Base-by-base conservation (phyloP, 1,140 invertebrate species). In the Laupala kohalensis region DNA sequence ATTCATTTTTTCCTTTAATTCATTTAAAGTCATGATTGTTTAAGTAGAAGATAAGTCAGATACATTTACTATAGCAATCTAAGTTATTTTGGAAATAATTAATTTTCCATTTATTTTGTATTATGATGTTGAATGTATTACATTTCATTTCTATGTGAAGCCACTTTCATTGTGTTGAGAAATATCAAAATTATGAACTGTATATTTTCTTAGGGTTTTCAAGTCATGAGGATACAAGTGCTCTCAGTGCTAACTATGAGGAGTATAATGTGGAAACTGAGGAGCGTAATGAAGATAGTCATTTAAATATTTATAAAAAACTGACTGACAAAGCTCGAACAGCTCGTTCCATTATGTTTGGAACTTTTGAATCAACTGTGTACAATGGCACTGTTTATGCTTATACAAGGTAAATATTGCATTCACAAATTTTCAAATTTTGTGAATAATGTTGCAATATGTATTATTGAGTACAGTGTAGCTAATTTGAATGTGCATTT, bases 241-340 rank as follows among this genome's bases (percentile, higher is more conserved):
- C 74, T 24, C 73, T 78, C 9, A 82, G 80, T 66, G 78, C 19
- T 9, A 53, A 53, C 37, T 53, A 13, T 4, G 9, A 53, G 19
- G 37, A 53, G 37, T 13, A 53, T 9, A 53, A 53, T 4, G 37
- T 53, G 1, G 37, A 53, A 19, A 53, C 37, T 53, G 37, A 53
- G 19, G 37, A 53, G 37, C 1, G 37, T 53, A 53, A 19, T 53
- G 37, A 53, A 53, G 37, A 53, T 53, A 53, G 37, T 19, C 37
- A 53, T 19, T 19, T 53, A 13, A 19, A 19, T 2, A 53, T 53
- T 19, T 53, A 53, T 53, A 9, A 19, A 53, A 53, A 9, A 53
- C 37, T 53, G 9, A 13, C 37, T 53, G 19, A 53, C 1, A 53
- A 53, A 53, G 37, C 37, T 4, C 37, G 37, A 53, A 53, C 37